Conservation (phyloP, 1,140 invertebrate genomes). For the Drosophila watanabei region DNA sequence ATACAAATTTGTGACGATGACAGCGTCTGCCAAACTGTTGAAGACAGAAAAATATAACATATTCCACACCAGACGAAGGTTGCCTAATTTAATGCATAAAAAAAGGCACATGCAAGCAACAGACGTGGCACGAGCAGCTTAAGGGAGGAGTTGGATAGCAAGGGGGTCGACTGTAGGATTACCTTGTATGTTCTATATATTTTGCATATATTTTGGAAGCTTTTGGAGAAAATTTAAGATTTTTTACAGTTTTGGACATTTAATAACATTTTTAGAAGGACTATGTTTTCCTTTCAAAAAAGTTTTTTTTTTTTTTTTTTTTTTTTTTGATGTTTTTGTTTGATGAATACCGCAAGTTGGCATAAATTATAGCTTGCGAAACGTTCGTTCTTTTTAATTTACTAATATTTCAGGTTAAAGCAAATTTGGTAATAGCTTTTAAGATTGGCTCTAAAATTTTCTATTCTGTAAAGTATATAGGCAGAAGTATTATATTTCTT, state of each 20-base stretch:
- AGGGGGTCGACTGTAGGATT: not conserved
- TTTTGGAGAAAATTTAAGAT: not conserved
- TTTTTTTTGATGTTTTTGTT: too few relatives aligned
- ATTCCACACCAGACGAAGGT: slow-evolving; percentile 49
- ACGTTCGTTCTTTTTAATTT: too few relatives aligned
- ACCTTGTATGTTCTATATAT: slow-evolving; percentile 16
- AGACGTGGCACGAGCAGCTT: slow-evolving; percentile 31
- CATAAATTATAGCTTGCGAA: too few relatives aligned
- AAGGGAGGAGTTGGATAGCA: not conserved
- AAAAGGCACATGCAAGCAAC: slow-evolving; percentile 66
- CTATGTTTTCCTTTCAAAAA: too few relatives aligned
- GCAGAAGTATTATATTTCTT: too few relatives aligned
- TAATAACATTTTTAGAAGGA: too few relatives aligned
- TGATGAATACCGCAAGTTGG: too few relatives aligned
- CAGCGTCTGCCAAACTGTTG: slow-evolving; percentile 34
- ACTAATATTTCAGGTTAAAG: too few relatives aligned
- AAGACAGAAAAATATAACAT: slow-evolving; percentile 44
- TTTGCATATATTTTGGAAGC: not conserved
- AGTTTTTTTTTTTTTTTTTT: too few relatives aligned
- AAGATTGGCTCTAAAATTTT: too few relatives aligned
- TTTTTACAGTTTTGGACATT: not conserved
- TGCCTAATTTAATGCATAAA: slow-evolving; percentile 76
- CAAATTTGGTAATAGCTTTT: too few relatives aligned
- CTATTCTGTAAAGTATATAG: too few relatives aligned
- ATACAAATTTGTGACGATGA: slow-evolving; percentile 48